Evolutionary conservation across 2,888 invertebrate genomes (phyloP).

Genomic region (Callyntrura guangdongensis): DNA sequence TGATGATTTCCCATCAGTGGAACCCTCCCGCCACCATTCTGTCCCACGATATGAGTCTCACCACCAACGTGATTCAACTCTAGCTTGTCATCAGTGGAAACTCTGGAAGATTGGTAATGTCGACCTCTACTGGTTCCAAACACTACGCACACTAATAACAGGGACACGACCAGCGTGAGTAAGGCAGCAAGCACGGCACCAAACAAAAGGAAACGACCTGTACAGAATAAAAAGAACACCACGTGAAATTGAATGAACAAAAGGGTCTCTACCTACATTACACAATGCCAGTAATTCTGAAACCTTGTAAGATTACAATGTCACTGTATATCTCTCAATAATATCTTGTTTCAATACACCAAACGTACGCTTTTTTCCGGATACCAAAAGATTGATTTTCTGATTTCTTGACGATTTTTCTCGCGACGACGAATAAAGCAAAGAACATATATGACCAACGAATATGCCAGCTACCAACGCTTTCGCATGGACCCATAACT

Average conservation of each 20-base stretch:
- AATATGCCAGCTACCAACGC: too few relatives aligned
- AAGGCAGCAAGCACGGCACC: conserved; percentile 90
- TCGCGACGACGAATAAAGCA: too few relatives aligned
- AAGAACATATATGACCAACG: too few relatives aligned
- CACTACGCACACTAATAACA: conserved; percentile 87
- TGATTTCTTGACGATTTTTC: too few relatives aligned
- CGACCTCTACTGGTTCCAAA: conserved; percentile 89
- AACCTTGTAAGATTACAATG: too few relatives aligned
- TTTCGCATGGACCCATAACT: too few relatives aligned
- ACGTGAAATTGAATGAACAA: not conserved
- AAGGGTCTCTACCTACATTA: too few relatives aligned
- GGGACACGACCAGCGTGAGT: conserved; percentile 86
- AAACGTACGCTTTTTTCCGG: not conserved
- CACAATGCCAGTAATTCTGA: too few relatives aligned
- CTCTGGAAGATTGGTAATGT: conserved; percentile 85
- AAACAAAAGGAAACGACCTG: conserved; percentile 87
- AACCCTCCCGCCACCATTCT: conserved; percentile 80
- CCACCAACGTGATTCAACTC: conserved; percentile 89
- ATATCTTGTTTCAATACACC: not conserved
- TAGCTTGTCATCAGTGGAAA: conserved; percentile 90
- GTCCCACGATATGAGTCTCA: conserved; percentile 68
- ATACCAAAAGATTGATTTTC: too few relatives aligned
- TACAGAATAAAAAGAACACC: not conserved
- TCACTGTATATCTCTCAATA: not conserved
- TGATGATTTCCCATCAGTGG: conserved; percentile 75